Evolutionary conservation across 2,888 invertebrate genomes (phyloP).

Genomic region (Ischnus inquisitorius): DNA sequence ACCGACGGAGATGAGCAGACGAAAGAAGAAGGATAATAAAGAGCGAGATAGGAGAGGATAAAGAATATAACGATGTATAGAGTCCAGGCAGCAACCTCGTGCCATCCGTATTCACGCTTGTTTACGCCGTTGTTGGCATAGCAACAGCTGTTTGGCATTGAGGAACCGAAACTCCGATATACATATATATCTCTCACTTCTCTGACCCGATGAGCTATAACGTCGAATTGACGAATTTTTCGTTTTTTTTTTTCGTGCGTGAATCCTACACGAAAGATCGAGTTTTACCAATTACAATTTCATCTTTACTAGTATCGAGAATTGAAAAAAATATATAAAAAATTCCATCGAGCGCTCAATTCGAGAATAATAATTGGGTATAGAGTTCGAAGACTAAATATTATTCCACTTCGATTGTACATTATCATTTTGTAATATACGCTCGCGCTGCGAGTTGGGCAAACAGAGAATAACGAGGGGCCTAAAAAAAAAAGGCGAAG

Average conservation of each 20-base stretch:
- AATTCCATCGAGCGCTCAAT: not conserved
- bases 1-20: constrained; percentile 9
- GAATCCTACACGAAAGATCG: too few species aligned
- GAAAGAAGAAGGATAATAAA: constrained; percentile 33
- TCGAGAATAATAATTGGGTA: not conserved
- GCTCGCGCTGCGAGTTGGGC: not conserved
- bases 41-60: constrained; percentile 14
- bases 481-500: not conserved
- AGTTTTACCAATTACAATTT: too few species aligned
- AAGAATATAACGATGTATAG: not conserved
- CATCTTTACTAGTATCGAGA: not conserved
- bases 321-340: not conserved
- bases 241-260: not conserved
- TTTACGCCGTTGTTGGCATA: constrained; percentile 80
- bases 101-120: constrained; percentile 67
- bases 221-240: not conserved
- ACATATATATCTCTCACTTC: not conserved
- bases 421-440: not conserved
- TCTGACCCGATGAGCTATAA: not conserved
- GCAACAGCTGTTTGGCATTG: constrained; percentile 82
- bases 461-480: constrained; percentile 12
- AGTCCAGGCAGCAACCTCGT: constrained; percentile 60
- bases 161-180: constrained; percentile 46
- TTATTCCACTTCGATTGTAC: not conserved
- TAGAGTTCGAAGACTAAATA: not conserved